Conservation (phyloP, 1,140 invertebrate species). For the Papilio dardanus region DNA sequence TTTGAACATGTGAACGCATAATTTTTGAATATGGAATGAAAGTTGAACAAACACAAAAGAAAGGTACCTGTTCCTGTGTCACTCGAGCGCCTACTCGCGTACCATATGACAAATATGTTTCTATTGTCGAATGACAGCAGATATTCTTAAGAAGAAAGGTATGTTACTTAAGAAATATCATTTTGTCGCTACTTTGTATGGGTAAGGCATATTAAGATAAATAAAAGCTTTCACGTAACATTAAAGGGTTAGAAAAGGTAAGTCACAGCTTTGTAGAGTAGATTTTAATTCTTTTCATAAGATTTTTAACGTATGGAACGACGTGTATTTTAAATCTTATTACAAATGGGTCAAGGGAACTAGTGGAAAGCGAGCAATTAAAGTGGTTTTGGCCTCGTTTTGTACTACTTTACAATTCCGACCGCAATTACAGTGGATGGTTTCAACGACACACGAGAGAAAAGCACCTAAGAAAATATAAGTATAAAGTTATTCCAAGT, state of each 20-base stretch:
- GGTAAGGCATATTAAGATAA: slow-evolving; percentile 37
- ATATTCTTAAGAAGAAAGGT: slow-evolving; percentile 54
- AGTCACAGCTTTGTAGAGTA: neutral
- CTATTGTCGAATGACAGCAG: slow-evolving; percentile 63
- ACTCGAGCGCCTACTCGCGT: slow-evolving; percentile 61
- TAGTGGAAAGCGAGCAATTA: slow-evolving; percentile 18
- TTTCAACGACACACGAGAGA: neutral
- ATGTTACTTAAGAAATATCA: slow-evolving; percentile 50
- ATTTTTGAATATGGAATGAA: slow-evolving; percentile 72
- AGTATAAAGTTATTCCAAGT: neutral
- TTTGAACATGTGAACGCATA: slow-evolving; percentile 63
- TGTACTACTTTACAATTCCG: neutral
- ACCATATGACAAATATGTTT: slow-evolving; percentile 63
- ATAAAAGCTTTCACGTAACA: slow-evolving; percentile 11
- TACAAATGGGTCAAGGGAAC: slow-evolving; percentile 15
- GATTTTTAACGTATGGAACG: no score
- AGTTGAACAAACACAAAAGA: slow-evolving; percentile 59
- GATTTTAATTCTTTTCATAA: neutral
- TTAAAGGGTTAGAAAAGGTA: neutral
- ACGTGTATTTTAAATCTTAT: slow-evolving; percentile 10
- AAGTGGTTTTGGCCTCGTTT: slow-evolving; percentile 19
- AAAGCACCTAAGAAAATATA: neutral
- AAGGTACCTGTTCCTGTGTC: slow-evolving; percentile 60
- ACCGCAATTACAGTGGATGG: slow-evolving; percentile 2
- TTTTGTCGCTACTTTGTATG: slow-evolving; percentile 34